These are phyloP conservation scores for Gorsachius magnificus DNA, from an alignment of 2,797 vertebrate species.

Conservation along the genomic window DNA sequence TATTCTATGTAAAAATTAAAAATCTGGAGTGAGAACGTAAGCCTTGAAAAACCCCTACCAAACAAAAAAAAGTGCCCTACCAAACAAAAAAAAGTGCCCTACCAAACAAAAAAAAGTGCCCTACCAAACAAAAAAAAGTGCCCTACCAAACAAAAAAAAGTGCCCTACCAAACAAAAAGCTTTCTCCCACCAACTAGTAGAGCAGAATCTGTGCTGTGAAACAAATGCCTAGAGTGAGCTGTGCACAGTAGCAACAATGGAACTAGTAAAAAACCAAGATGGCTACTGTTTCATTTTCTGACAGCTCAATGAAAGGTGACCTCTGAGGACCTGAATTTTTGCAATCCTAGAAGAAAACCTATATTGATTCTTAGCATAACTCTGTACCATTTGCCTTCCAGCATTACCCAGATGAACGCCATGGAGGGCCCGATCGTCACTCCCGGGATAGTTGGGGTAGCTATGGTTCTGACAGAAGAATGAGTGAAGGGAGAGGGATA, in stretches of 20 bases:
- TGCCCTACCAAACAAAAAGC: neutral
- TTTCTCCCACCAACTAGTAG: accelerated
- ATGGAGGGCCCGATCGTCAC: slow-evolving; percentile 78
- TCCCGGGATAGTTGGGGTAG: slow-evolving; percentile 81
- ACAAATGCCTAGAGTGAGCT: neutral
- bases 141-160: neutral
- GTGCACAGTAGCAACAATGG: too few relatives aligned
- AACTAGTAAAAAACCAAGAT: accelerated
- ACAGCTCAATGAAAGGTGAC: neutral
- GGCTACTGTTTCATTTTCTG: neutral
- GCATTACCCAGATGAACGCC: slow-evolving; percentile 88
- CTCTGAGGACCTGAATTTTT: neutral
- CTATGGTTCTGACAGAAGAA: slow-evolving; percentile 85
- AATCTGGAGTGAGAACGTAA: neutral
- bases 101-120: neutral
- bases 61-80: neutral
- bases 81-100: neutral
- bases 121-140: too few relatives aligned
- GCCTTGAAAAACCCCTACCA: neutral
- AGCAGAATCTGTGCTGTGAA: neutral
- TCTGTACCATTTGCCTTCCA: slow-evolving; percentile 47
- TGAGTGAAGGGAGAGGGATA: slow-evolving; percentile 69
- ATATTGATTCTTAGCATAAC: accelerated
- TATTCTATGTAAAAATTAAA: neutral
- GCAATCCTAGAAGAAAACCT: neutral